Conservation (phyloP, 2,113 vertebrate genomes). For the Ceyx melanurus region DNA sequence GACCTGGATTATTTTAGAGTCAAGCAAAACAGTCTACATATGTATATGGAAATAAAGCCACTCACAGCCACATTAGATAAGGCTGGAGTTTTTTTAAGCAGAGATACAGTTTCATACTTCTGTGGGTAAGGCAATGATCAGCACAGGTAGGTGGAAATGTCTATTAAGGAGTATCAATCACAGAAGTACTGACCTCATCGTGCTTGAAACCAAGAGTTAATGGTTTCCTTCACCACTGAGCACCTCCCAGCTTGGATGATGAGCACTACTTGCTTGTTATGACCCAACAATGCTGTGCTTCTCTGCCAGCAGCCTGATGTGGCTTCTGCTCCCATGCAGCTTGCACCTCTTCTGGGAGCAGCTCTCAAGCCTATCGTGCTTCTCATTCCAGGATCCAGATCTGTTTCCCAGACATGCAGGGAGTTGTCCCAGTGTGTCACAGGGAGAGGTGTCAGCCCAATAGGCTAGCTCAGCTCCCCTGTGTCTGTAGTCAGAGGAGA, state of each 20-base stretch:
- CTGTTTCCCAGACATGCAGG: background rate
- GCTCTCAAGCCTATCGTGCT: background rate
- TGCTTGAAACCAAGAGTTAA: background rate
- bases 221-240: accelerated
- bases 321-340: background rate
- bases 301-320: background rate
- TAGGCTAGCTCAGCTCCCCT: background rate
- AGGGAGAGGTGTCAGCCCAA: background rate
- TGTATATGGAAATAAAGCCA: background rate
- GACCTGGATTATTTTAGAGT: background rate
- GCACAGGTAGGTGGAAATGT: background rate
- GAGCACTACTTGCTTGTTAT: background rate
- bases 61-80: background rate
- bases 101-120: background rate
- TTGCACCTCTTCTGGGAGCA: background rate
- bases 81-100: background rate
- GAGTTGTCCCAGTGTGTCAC: background rate
- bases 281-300: background rate
- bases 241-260: background rate
- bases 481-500: background rate
- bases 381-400: background rate
- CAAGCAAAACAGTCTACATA: background rate
- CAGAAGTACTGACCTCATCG: background rate
- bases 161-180: background rate
- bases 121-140: background rate